phyloP scores from a whole-genome alignment of 2,888 invertebrate genomes.

The Pterostichus niger region DNA sequence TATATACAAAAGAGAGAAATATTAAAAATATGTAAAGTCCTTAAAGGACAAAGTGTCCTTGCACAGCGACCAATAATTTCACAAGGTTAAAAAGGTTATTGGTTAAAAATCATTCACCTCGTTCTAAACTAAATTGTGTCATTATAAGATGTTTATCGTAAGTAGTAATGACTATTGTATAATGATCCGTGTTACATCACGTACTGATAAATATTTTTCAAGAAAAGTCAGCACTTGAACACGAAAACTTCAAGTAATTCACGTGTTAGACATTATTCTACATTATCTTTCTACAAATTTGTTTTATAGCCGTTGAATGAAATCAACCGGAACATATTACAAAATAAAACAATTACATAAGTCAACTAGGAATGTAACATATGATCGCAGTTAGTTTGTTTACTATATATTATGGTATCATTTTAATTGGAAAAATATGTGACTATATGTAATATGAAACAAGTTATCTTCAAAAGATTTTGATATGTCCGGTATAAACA shows the following conservation, averaged over 20 bases:
- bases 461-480: not conserved
- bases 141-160: slow-evolving; percentile 38
- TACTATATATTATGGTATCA: not conserved
- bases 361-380: not conserved
- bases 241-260: slow-evolving; percentile 37
- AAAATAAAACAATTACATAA: not conserved
- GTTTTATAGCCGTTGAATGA: not conserved
- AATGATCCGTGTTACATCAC: slow-evolving; percentile 32
- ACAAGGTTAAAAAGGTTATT: slow-evolving; percentile 32
- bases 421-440: not conserved
- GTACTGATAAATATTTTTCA: slow-evolving; percentile 33
- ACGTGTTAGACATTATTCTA: not conserved
- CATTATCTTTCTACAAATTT: not conserved
- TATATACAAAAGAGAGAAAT: not conserved
- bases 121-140: slow-evolving; percentile 13
- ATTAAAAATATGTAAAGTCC: not conserved
- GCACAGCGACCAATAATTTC: not conserved
- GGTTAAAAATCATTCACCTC: slow-evolving; percentile 48
- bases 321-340: not conserved
- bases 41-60: slow-evolving; percentile 17
- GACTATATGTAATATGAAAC: not conserved
- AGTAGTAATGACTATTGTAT: not conserved
- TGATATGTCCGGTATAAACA: no score
- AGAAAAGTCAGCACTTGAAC: not conserved
- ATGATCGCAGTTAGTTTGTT: no score